Evolutionary conservation across 1,140 invertebrate species (phyloP).

Genomic region (Lamellibrachia luymesi): DNA sequence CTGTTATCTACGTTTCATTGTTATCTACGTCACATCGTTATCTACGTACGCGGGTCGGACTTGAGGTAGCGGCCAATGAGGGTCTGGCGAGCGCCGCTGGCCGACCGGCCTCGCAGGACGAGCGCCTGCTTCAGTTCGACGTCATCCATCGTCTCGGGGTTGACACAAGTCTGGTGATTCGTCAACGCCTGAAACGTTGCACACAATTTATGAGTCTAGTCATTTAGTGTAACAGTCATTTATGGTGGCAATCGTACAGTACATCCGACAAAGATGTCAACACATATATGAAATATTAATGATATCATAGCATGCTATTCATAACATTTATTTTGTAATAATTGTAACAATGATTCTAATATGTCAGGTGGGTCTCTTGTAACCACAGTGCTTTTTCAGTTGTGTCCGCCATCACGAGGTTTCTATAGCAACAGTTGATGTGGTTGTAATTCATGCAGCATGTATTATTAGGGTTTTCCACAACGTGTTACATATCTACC

Average conservation of each 20-base stretch:
- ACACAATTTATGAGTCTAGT: not conserved
- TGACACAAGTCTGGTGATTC: not conserved
- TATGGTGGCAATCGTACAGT: not conserved
- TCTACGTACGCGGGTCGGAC: constrained; percentile 12
- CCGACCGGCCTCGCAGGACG: not conserved
- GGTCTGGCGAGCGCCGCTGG: not conserved
- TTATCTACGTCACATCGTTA: not conserved
- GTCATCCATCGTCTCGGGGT: constrained; percentile 4
- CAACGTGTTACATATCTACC: no score
- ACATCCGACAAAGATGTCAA: not conserved
- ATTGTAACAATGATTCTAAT: no score
- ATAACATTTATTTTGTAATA: no score
- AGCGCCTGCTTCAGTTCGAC: not conserved
- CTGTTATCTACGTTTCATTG: no score
- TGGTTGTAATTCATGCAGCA: no score
- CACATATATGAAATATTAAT: not conserved
- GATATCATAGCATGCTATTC: no score
- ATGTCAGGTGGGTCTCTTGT: no score
- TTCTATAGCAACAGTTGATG: no score
- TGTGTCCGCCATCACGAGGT: no score
- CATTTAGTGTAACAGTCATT: no score
- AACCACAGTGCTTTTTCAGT: no score
- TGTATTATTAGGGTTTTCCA: no score
- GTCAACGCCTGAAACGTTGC: not conserved
- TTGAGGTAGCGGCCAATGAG: not conserved